These are phyloP conservation scores for Anoura caudifer DNA, from an alignment of 2,113 vertebrate species.

Conservation along the genomic window DNA sequence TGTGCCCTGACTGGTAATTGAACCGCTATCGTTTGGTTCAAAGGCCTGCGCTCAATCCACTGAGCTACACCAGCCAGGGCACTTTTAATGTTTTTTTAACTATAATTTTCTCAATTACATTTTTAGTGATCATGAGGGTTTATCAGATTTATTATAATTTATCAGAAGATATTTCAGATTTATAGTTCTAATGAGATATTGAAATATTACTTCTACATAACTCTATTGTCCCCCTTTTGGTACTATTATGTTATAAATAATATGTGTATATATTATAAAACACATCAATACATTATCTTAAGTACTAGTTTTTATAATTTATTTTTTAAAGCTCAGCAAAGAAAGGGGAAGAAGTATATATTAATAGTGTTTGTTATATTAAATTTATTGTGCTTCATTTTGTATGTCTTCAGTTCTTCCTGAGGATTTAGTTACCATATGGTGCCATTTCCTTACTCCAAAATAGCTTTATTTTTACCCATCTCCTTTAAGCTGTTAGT, in stretches of 20 bases:
- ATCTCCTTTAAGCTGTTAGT: neutral
- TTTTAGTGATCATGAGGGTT: neutral
- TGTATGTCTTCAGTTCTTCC: neutral
- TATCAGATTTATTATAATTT: neutral
- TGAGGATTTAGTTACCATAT: slow-evolving; percentile 18
- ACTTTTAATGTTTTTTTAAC: neutral
- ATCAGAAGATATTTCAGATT: neutral
- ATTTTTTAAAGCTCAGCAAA: neutral
- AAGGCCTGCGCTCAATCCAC: too few relatives aligned
- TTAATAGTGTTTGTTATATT: slow-evolving; percentile 12
- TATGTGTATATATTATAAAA: neutral
- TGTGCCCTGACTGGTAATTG: too few relatives aligned
- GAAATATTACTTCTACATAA: neutral
- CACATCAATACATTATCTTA: neutral
- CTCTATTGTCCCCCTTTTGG: neutral
- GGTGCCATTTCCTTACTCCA: neutral
- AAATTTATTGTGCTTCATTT: slow-evolving; percentile 9
- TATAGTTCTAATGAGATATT: neutral
- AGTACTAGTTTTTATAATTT: neutral
- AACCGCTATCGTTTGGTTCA: too few relatives aligned
- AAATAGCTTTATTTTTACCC: neutral
- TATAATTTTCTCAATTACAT: neutral
- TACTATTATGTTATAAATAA: neutral
- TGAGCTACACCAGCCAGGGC: too few relatives aligned
- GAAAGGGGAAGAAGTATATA: neutral